Base-by-base conservation (phyloP, 2,113 vertebrate genomes). In the Butorides virescens region DNA sequence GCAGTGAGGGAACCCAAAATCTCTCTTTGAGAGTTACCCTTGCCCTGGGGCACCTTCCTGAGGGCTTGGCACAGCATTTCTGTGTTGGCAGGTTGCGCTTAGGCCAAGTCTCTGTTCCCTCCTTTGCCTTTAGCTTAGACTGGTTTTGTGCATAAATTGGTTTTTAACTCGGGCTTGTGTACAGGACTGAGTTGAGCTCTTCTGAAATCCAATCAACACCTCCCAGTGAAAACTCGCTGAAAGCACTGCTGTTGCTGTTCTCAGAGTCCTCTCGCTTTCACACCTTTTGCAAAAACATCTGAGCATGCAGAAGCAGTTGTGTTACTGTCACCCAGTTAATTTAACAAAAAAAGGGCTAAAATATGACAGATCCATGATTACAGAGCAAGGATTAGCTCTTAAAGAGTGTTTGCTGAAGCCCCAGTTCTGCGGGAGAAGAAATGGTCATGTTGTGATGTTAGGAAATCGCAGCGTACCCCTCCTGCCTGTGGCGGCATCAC, bases 401-500 rank as follows among this genome's bases (percentile, higher is more conserved):
- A 13, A 53, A 50, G 52, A 46, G 42, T 46, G n/a, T 10, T 47
- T 72, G 34, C 67, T 74, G 70, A 63, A 71, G 5, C 25, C 15
- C 6, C 71, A 15, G 34, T 32, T 82, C 67, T 8, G 20, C 50
- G 47, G n/a, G 56, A 15, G 11, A 52, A 58, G 32, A 58, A 29
- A 12, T 2, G 26, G 56, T 44, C 20, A 3, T 39, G 47, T 15
- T 18, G 39, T 21, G 47, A 2, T 7, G 32, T 8, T 39, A 14
- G 61, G 66, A 36, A 27, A 7, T 18, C 0, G 6, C 1, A 10
- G 16, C 0, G 2, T 11, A 0, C 25, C 34, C 0, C 0, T 37
- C 58, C 58, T 22, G 55, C 29, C 15, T 2, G 26, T 10, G 50
- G 84, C 47, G 15, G 26, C 27, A 5, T 11, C 11, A 7, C 16